Conservation (phyloP, 2,113 vertebrate genomes). For the Dunckerocampus dactyliophorus region DNA sequence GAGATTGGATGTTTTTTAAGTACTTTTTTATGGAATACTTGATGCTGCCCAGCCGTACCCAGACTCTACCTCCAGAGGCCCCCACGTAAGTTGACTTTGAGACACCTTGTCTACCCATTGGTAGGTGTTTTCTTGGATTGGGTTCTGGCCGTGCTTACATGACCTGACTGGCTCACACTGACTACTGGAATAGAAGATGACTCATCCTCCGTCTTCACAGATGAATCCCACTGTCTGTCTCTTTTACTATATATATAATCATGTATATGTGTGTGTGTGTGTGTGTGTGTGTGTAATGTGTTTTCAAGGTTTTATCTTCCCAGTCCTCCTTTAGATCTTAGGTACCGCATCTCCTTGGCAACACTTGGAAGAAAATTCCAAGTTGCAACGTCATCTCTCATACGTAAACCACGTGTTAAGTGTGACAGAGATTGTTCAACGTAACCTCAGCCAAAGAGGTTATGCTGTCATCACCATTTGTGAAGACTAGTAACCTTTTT, state of each 20-base stretch:
- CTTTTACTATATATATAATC: conserved; percentile 26
- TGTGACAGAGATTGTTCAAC: not conserved
- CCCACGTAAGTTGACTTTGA: no score
- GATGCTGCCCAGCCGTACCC: no score
- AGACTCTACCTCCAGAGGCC: no score
- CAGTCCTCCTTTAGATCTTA: conserved; percentile 30
- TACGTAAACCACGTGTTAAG: not conserved
- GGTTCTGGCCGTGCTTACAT: conserved; percentile 63
- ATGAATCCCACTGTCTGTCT: conserved; percentile 44
- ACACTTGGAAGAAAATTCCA: conserved; percentile 32
- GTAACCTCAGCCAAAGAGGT: not conserved
- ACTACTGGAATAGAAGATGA: conserved; percentile 60
- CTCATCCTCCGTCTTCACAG: conserved; percentile 47
- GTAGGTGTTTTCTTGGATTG: conserved; percentile 26
- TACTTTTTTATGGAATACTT: no score
- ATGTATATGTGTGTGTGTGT: conserved; percentile 22
- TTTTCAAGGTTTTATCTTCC: conserved; percentile 35
- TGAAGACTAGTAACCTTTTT: not conserved
- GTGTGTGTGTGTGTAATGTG: conserved; percentile 6
- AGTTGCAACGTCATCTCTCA: not conserved
- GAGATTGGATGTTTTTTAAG: no score
- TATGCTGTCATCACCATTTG: not conserved
- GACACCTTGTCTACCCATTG: conserved; percentile 8
- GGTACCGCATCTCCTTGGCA: conserved; percentile 43
- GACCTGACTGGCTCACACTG: conserved; percentile 50